phyloP scores from a whole-genome alignment of 2,888 invertebrate species.

The Cyclophora punctaria region DNA sequence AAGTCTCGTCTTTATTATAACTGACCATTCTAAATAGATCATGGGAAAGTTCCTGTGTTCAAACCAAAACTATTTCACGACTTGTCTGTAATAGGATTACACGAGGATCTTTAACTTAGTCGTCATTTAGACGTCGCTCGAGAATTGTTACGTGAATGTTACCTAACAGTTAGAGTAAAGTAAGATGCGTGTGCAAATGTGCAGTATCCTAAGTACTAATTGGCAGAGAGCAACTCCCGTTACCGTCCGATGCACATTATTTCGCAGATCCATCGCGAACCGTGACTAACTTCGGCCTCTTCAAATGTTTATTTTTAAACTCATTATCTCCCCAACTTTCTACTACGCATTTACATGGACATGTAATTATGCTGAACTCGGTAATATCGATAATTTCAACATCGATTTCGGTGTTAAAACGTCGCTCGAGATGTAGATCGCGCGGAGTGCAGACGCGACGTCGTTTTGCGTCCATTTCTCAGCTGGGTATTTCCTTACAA shows the following conservation, averaged over 20 bases:
- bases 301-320: conserved; percentile 33
- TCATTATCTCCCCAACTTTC: conserved; percentile 31
- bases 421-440: not conserved
- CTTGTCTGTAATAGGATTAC: no score
- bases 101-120: not conserved
- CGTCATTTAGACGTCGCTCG: not conserved
- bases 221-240: conserved; percentile 31
- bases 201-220: conserved; percentile 24
- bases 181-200: no score
- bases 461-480: conserved; percentile 12
- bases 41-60: no score
- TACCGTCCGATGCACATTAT: conserved; percentile 21
- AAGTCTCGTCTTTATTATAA: no score
- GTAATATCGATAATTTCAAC: conserved; percentile 1
- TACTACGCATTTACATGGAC: conserved; percentile 15
- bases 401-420: conserved; percentile 5
- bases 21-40: no score
- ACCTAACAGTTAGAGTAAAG: no score
- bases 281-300: conserved; percentile 30
- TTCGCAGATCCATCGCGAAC: conserved; percentile 23
- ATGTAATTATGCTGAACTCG: conserved; percentile 6
- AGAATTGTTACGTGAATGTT: not conserved
- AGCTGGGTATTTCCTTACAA: conserved; percentile 30
- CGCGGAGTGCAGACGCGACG: not conserved
- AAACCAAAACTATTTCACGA: no score